Base-by-base conservation (phyloP, 2,113 vertebrate species). In the Petrocephalus microphthalmus region DNA sequence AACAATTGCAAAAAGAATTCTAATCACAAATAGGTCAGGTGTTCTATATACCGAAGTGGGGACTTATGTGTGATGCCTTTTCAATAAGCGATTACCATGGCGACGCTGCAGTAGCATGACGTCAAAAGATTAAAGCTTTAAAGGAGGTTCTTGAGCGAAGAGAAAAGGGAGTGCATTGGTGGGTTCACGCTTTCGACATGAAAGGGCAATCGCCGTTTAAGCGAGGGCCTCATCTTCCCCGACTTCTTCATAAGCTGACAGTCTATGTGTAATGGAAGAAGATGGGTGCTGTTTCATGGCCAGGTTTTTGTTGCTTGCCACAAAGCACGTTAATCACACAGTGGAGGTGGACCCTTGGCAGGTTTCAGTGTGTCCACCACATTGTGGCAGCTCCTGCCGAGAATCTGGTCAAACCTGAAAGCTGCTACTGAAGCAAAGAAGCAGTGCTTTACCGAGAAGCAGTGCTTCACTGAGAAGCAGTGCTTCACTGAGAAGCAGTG, bases 51-150 rank as follows among this genome's bases (percentile, higher is more conserved):
- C 37, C 37, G 45, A 71, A 86, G 53, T 71, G 56, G 88, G 88
- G 87, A 83, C 71, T 78, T 42, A 71, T 47, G 81, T 57, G 85
- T 87, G 87, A 90, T 91, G 89, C 53, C 89, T 86, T 56, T 86
- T 84, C 91, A 89, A 89, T 89, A 91, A 88, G 84, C 87, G 84
- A 90, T 93, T 91, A 87, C 91, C 85, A 84, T 92, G 89, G 92
- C 84, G 90, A 93, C 91, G 22, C 67, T 64, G 51, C 86, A 52
- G 71, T 89, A 87, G 89, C 78, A 86, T 91, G 89, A 91, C 78
- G 88, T 88, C 71, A 88, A 89, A 89, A 91, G 91, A 91, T 89
- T 88, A 92, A 90, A 89, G 88, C 89, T 87, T 88, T 88, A 91
- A 51, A 90, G 52, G 91, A 89, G 88, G 91, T 91, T 91, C 90